Percentiles rank a stretch among this genome's conserved stretches.
phyloP scores from a whole-genome alignment of 2,113 vertebrate species.

The Ifrita kowaldi region DNA sequence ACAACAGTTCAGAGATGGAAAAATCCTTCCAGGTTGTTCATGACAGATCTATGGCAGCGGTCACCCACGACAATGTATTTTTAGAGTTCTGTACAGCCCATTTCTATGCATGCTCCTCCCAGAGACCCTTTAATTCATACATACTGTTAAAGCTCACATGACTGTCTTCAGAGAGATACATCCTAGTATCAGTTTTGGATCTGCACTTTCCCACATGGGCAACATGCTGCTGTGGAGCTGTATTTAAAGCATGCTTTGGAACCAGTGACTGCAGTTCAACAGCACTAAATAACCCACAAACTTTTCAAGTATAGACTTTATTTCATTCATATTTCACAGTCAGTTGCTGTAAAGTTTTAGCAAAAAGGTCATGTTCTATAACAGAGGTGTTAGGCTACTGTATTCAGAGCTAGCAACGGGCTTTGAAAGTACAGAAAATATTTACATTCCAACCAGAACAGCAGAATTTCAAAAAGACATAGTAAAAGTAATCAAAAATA shows the following conservation, averaged over 20 bases:
- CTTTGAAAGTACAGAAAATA: slow-evolving; percentile 44
- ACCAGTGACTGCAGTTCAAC: not conserved
- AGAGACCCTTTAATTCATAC: slow-evolving; percentile 4
- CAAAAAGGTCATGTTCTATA: slow-evolving; percentile 66
- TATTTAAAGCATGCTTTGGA: not conserved
- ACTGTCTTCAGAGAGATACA: not conserved
- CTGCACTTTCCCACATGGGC: not conserved
- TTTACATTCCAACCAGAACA: slow-evolving; percentile 48
- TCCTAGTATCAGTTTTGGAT: slow-evolving; percentile 16
- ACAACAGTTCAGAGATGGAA: not conserved
- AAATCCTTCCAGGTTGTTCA: slow-evolving; percentile 22
- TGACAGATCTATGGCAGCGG: slow-evolving; percentile 20
- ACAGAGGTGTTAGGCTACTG: slow-evolving; percentile 42
- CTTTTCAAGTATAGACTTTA: slow-evolving; percentile 69
- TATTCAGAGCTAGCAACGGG: slow-evolving; percentile 50
- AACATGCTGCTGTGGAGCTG: not conserved
- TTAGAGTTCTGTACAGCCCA: not conserved
- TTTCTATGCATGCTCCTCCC: not conserved
- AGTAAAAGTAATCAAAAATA: slow-evolving; percentile 50
- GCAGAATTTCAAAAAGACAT: slow-evolving; percentile 23
- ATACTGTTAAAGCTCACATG: not conserved
- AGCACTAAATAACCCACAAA: not conserved
- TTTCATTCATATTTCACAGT: slow-evolving; percentile 73
- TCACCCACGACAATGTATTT: not conserved
- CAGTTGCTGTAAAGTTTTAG: slow-evolving; percentile 67